Evolutionary conservation across 2,888 invertebrate genomes (phyloP).

Genomic region (Lasioglossum oenotherae): DNA sequence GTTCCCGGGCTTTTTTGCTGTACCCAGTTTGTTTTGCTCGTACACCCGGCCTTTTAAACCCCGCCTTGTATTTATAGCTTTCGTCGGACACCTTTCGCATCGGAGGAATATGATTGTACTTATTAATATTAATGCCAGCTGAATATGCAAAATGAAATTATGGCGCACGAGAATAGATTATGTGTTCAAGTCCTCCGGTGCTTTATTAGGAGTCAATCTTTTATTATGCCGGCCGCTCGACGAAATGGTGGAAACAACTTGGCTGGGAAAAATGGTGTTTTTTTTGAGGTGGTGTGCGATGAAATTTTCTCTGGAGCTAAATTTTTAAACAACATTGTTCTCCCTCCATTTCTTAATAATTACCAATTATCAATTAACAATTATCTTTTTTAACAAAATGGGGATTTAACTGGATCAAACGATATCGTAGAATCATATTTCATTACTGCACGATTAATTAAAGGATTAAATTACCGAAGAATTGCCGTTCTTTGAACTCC

Average conservation of each 20-base stretch:
- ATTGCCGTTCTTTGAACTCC: background rate
- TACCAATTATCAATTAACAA: no score
- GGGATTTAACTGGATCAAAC: background rate
- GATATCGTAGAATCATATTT: background rate
- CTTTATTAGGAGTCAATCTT: background rate
- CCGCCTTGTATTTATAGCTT: background rate
- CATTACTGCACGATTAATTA: background rate
- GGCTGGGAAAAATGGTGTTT: background rate
- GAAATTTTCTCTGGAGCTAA: background rate
- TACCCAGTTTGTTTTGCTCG: background rate
- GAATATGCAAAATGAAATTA: constrained; percentile 11
- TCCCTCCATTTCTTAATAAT: background rate
- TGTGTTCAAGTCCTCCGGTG: background rate
- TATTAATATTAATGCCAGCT: background rate
- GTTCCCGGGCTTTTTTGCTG: background rate
- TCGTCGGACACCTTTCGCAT: background rate
- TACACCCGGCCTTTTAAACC: background rate
- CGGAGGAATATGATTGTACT: background rate
- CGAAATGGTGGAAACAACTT: background rate
- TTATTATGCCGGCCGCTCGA: background rate
- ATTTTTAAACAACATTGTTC: background rate
- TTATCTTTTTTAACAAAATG: background rate
- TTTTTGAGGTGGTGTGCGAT: background rate
- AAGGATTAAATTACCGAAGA: background rate
- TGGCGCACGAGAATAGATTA: background rate